phyloP scores from a whole-genome alignment of 2,888 invertebrate species.

The Cylindroiulus punctatus region DNA sequence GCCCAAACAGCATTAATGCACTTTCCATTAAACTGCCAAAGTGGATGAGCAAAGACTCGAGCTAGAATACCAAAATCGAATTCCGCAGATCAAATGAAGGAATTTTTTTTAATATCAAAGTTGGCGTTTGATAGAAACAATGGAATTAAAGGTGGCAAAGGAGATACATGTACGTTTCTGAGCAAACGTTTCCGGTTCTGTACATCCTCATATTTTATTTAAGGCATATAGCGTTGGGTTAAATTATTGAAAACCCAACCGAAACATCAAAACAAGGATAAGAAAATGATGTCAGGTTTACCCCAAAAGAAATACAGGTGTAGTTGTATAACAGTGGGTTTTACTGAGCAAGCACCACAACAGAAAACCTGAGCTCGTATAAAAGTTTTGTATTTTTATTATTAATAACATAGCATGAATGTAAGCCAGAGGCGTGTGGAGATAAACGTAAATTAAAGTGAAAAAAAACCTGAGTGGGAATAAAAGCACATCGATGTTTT shows the following conservation, averaged over 20 bases:
- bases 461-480: too few species aligned
- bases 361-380: too few species aligned
- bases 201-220: not conserved
- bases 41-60: not conserved
- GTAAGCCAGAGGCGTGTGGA: too few species aligned
- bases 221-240: not conserved
- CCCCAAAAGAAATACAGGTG: not conserved
- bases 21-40: slow-evolving; percentile 34
- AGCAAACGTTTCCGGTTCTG: not conserved
- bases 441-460: too few species aligned
- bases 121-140: not conserved
- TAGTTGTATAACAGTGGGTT: not conserved
- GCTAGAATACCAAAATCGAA: not conserved
- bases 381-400: not conserved
- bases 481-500: too few species aligned
- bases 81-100: not conserved
- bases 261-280: not conserved
- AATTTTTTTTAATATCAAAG: slow-evolving; percentile 3
- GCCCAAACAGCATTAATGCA: not conserved
- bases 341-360: too few species aligned
- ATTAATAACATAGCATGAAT: not conserved
- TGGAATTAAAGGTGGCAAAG: not conserved
- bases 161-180: not conserved
- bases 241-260: slow-evolving; percentile 5
- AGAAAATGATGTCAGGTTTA: not conserved